Evolutionary conservation across 2,113 vertebrate species (phyloP).

Genomic region (Heterotilapia buettikoferi): DNA sequence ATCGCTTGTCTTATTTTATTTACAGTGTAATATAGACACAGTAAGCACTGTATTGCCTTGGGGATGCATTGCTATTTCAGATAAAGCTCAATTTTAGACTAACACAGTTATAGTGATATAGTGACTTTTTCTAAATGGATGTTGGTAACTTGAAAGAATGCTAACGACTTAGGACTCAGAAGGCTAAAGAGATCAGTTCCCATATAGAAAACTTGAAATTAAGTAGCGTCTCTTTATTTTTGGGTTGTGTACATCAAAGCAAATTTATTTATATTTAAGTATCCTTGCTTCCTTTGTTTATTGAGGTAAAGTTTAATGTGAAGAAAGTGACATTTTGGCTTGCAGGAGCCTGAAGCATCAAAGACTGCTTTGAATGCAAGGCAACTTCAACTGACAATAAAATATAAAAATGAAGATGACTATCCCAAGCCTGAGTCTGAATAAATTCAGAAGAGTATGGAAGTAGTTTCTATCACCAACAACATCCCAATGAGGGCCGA

Average conservation of each 20-base stretch:
- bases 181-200: not conserved
- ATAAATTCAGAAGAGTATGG: not conserved
- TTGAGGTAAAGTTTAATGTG: not conserved
- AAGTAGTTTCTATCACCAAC: not conserved
- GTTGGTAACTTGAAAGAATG: not conserved
- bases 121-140: not conserved
- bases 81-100: not conserved
- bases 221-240: not conserved
- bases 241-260: not conserved
- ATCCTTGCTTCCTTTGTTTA: not conserved
- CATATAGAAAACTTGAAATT: not conserved
- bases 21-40: not conserved
- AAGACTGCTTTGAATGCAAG: not conserved
- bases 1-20: not conserved
- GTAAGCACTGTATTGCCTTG: not conserved
- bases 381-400: not conserved
- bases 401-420: not conserved
- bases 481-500: rapidly evolving
- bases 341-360: not conserved
- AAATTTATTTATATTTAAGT: not conserved
- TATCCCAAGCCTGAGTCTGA: not conserved
- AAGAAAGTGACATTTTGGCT: not conserved
- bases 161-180: not conserved
- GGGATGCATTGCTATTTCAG: not conserved
- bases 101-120: not conserved